Evolutionary conservation across 1,140 invertebrate genomes (phyloP).

Genomic region (Drosophila ficusphila): DNA sequence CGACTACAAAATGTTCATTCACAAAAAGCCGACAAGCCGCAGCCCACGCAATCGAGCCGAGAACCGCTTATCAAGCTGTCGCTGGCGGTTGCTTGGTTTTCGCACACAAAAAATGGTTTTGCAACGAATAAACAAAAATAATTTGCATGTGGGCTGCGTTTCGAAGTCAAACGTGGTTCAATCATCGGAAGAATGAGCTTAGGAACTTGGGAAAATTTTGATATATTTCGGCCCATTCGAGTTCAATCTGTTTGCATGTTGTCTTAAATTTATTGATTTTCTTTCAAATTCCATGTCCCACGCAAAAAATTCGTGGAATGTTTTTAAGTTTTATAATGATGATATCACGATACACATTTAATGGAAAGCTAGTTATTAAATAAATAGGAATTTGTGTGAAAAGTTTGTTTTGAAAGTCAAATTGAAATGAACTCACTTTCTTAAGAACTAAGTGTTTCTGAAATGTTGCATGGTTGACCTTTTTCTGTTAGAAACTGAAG

Average conservation of each 20-base stretch:
- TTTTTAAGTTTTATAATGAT: neutral
- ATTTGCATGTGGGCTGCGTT: constrained; percentile 55
- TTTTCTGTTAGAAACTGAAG: neutral
- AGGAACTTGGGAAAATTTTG: constrained; percentile 11
- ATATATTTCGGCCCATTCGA: constrained; percentile 12
- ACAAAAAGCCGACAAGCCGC: constrained; percentile 60
- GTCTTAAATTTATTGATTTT: neutral
- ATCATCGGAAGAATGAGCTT: constrained; percentile 47
- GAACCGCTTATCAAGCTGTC: constrained; percentile 71
- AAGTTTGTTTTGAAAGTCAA: neutral
- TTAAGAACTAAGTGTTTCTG: too few relatives aligned
- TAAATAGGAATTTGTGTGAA: too few relatives aligned
- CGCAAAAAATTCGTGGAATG: neutral
- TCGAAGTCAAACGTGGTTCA: constrained; percentile 42
- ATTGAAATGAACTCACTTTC: too few relatives aligned
- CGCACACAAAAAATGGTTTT: constrained; percentile 29
- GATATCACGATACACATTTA: neutral
- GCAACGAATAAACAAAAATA: constrained; percentile 34
- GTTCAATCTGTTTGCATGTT: neutral
- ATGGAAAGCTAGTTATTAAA: too few relatives aligned
- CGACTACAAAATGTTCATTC: constrained; percentile 55
- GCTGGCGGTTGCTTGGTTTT: constrained; percentile 32
- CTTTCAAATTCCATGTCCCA: neutral
- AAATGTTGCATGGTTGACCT: too few relatives aligned
- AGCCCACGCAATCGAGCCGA: constrained; percentile 56